Evolutionary conservation across 2,888 invertebrate species (phyloP).

Genomic region (Mylabris sibirica): DNA sequence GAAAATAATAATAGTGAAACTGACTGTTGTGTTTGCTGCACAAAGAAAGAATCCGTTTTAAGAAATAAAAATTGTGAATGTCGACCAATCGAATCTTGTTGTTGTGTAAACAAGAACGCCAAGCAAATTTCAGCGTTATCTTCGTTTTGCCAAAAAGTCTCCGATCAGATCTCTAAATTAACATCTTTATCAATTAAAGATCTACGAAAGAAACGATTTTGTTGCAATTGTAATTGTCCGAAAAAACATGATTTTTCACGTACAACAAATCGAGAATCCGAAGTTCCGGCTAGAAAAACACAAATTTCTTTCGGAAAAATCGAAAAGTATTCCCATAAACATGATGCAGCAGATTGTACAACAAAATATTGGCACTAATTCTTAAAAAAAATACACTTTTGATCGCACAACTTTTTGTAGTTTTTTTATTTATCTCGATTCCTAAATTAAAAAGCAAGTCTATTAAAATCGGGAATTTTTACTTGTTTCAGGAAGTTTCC

Average conservation of each 20-base stretch:
- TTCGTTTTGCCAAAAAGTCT: neutral
- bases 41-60: neutral
- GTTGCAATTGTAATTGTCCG: neutral
- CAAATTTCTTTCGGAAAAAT: neutral
- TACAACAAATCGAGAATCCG: neutral
- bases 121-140: neutral
- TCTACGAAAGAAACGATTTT: neutral
- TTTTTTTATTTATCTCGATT: neutral
- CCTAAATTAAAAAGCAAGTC: neutral
- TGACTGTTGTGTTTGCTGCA: neutral
- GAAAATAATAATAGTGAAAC: neutral
- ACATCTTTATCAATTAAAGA: neutral
- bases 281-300: neutral
- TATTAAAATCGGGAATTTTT: neutral
- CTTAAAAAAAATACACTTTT: neutral
- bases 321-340: neutral
- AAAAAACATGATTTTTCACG: neutral
- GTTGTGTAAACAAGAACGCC: neutral
- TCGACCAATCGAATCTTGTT: neutral
- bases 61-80: neutral
- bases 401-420: neutral
- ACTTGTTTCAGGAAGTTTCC: slow-evolving; percentile 21
- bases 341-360: neutral
- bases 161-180: neutral
- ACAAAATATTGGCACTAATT: neutral